Evolutionary conservation across 2,888 invertebrate genomes (phyloP).

Genomic region (Hypomecis punctinalis): DNA sequence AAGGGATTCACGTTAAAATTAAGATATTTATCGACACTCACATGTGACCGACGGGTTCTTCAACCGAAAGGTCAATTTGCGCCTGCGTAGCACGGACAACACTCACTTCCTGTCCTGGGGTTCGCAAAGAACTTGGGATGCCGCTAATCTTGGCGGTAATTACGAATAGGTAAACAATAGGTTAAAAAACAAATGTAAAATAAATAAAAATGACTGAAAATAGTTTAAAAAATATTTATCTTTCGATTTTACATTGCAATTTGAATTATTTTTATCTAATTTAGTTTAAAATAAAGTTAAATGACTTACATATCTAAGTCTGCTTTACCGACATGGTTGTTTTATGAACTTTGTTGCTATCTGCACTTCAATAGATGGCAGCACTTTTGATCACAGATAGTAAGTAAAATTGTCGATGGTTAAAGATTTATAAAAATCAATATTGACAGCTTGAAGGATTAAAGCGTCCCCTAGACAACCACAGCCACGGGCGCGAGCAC

Average conservation of each 20-base stretch:
- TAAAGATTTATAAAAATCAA: background rate
- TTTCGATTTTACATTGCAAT: background rate
- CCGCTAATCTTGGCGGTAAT: constrained; percentile 69
- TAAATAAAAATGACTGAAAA: background rate
- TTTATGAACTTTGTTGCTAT: background rate
- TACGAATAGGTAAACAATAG: constrained; percentile 48
- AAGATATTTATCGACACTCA: constrained; percentile 89
- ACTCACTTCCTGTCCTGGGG: constrained; percentile 84
- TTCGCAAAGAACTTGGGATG: constrained; percentile 77
- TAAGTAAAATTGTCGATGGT: constrained; percentile 1
- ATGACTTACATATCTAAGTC: background rate
- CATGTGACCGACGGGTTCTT: constrained; percentile 96
- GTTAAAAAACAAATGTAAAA: background rate
- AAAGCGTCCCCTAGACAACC: too few relatives aligned
- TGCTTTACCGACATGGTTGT: constrained; percentile 37
- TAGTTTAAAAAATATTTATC: background rate
- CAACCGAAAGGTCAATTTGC: constrained; percentile 91
- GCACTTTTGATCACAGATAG: constrained; percentile 14
- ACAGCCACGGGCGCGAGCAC: too few relatives aligned
- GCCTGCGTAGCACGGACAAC: constrained; percentile 88
- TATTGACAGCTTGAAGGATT: background rate
- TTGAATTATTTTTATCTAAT: background rate
- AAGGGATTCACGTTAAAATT: constrained; percentile 80
- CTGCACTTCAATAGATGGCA: constrained; percentile 30
- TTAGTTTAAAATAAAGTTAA: background rate